Percentiles rank a stretch among this genome's conserved stretches.
Evolutionary conservation across 1,140 invertebrate species (phyloP).

Genomic region (Drosophila kepulauana): DNA sequence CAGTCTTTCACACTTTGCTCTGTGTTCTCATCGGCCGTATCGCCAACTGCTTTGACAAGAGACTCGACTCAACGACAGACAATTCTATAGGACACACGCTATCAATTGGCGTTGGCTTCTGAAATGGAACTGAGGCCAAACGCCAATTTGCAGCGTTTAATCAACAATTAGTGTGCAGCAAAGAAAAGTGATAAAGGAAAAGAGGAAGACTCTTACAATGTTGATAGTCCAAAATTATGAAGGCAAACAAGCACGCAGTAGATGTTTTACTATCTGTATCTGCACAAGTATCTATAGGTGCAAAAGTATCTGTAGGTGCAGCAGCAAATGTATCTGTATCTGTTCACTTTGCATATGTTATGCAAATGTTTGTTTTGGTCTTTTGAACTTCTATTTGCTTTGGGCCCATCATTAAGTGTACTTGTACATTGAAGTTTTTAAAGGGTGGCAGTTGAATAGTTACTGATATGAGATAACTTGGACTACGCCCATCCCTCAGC

Average conservation of each 20-base stretch:
- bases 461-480: conserved; percentile 46
- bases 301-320: conserved; percentile 20
- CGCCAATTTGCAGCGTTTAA: conserved; percentile 64
- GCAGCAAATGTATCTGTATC: conserved; percentile 3
- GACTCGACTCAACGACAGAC: conserved; percentile 18
- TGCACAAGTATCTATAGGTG: conserved; percentile 25
- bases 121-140: conserved; percentile 18
- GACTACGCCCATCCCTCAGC: conserved; percentile 1
- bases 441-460: background rate
- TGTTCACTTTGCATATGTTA: conserved; percentile 52
- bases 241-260: background rate
- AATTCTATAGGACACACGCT: conserved; percentile 4
- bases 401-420: conserved; percentile 58
- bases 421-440: conserved; percentile 18
- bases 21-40: conserved; percentile 7
- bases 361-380: conserved; percentile 39
- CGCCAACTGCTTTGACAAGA: conserved; percentile 61
- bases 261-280: background rate
- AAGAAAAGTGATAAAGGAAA: background rate
- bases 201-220: conserved; percentile 4
- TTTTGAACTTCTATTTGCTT: conserved; percentile 55
- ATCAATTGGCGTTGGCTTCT: conserved; percentile 4
- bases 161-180: conserved; percentile 63
- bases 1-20: background rate
- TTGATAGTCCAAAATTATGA: conserved; percentile 19